phyloP scores from a whole-genome alignment of 2,797 vertebrate species.

The Sylvilagus floridanus region DNA sequence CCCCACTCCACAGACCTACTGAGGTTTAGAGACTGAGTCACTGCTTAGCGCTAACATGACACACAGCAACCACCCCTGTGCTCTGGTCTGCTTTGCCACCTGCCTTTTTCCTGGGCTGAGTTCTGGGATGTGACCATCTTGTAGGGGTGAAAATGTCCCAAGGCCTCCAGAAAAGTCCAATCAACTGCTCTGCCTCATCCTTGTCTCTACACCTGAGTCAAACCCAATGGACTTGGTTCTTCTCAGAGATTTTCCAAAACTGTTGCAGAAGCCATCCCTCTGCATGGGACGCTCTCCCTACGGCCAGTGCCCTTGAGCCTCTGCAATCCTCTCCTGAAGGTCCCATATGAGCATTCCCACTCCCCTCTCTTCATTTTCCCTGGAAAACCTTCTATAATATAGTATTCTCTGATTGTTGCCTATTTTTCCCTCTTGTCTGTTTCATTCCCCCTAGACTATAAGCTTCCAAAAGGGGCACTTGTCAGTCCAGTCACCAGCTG shows the following conservation, averaged over 20 bases:
- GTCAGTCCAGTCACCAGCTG: not conserved
- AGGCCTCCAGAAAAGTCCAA: not conserved
- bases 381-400: not conserved
- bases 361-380: not conserved
- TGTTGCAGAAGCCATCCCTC: not conserved
- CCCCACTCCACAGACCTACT: not conserved
- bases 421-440: not conserved
- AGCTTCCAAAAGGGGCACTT: not conserved
- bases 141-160: not conserved
- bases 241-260: not conserved
- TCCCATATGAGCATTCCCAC: not conserved
- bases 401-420: not conserved
- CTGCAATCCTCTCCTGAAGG: not conserved
- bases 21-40: not conserved
- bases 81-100: not conserved
- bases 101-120: not conserved
- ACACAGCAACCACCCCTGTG: rapidly evolving
- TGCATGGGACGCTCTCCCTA: not conserved
- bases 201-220: not conserved
- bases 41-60: not conserved
- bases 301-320: not conserved
- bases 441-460: not conserved
- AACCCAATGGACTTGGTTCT: not conserved
- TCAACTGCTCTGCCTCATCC: not conserved
- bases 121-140: not conserved